Percentiles rank a stretch among this genome's conserved stretches.
Conservation (phyloP, 1,140 invertebrate species). For the Calliphora vicina region DNA sequence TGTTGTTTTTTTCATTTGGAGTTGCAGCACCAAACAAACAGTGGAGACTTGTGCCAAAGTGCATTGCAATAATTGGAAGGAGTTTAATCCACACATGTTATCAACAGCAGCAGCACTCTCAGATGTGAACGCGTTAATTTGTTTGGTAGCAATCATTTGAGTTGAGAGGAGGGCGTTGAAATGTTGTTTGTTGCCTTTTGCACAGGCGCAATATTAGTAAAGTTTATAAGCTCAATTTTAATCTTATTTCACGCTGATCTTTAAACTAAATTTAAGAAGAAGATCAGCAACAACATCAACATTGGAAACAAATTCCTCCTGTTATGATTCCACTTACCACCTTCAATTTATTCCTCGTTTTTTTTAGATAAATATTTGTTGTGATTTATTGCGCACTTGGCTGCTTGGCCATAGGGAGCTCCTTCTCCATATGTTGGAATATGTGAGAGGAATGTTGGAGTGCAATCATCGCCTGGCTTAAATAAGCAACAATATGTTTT, state of each 20-base stretch:
- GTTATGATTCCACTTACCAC: not conserved
- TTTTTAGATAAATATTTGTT: not conserved
- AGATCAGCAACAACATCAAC: too few species aligned
- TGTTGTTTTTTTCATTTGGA: not conserved
- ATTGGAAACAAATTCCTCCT: not conserved
- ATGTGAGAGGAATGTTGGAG: not conserved
- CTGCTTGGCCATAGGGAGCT: not conserved
- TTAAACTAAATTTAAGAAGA: constrained; percentile 4
- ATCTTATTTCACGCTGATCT: constrained; percentile 33
- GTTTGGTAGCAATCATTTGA: constrained; percentile 30
- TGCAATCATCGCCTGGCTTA: not conserved
- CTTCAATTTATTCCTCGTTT: not conserved
- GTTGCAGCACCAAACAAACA: not conserved
- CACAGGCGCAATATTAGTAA: not conserved
- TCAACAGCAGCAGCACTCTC: not conserved
- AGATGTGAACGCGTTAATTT: constrained; percentile 20
- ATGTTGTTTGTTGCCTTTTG: not conserved
- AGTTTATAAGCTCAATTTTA: constrained; percentile 19
- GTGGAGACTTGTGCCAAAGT: constrained; percentile 1
- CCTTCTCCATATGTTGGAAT: not conserved
- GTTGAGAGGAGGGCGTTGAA: constrained; percentile 21
- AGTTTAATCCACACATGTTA: constrained; percentile 26
- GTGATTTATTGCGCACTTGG: not conserved
- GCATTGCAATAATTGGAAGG: not conserved
- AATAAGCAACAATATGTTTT: not conserved